Base-by-base conservation (phyloP, 2,113 vertebrate species). In the Uria lomvia region DNA sequence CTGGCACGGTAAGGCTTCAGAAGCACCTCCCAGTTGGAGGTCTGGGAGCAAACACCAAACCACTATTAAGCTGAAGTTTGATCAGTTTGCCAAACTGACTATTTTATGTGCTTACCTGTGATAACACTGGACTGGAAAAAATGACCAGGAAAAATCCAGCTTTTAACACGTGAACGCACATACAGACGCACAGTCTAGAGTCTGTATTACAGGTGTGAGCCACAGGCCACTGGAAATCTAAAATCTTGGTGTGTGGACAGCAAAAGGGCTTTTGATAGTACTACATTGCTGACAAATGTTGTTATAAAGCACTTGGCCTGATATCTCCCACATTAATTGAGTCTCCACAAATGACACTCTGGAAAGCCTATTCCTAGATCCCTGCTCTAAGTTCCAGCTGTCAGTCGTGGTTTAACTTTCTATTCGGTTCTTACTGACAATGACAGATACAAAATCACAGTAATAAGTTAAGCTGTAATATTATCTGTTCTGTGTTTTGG, bases 61-160 rank as follows among this genome's bases (percentile, higher is more conserved):
- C 62, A n/a, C 40, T 40, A 5, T 23, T 40, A 70, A 88, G 42
- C 27, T 77, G 59, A 83, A 92, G 90, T 73, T 38, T 68, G 62
- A 90, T 70, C 82, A 43, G 36, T 73, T 79, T 94, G 85, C 43
- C 65, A 80, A 89, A 91, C 27, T 55, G 32, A 27, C 50, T 70
- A 5, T 5, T 11, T 49, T 76, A 87, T 14, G 22, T 40, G 27
- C 62, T 75, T 66, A 26, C 52, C 52, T 60, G 53, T 79, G 90
- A 40, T 68, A 95, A 89, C 66, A n/a, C 40, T 49, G 49, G 32
- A 52, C 36, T 65, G 77, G 84, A 76, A 75, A 92, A 92, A 87
- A 68, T 2, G 22, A 71, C 47, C 52, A 89, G 68, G 1, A 87
- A 72, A 47, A 78, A 63, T 9, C 34, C 40, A 72, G 47, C 30